phyloP scores from a whole-genome alignment of 2,113 vertebrate genomes.

The Noturus placidus region DNA sequence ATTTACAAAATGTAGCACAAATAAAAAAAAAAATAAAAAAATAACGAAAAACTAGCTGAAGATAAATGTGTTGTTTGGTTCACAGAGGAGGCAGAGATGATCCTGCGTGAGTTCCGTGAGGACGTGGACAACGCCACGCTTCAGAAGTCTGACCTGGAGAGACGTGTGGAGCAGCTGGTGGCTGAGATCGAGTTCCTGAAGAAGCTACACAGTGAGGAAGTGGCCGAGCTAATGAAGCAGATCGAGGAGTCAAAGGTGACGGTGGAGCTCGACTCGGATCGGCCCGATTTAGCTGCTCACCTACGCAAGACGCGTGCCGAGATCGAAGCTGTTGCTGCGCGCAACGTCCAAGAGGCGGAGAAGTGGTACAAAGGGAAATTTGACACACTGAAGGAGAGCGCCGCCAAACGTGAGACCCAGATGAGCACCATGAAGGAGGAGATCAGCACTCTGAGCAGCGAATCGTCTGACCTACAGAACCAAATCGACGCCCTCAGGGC shows the following conservation, averaged over 20 bases:
- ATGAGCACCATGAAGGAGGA: slow-evolving; percentile 75
- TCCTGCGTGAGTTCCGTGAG: slow-evolving; percentile 75
- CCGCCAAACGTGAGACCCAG: slow-evolving; percentile 70
- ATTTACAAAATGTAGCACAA: not conserved
- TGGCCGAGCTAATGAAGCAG: slow-evolving; percentile 72
- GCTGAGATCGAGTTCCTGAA: slow-evolving; percentile 73
- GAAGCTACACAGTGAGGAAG: slow-evolving; percentile 71
- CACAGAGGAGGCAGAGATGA: slow-evolving; percentile 75
- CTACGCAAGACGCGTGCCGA: slow-evolving; percentile 67
- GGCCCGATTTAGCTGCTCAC: slow-evolving; percentile 68
- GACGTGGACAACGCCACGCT: slow-evolving; percentile 75
- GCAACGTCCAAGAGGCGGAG: slow-evolving; percentile 76
- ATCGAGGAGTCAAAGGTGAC: slow-evolving; percentile 71
- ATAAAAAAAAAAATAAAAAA: not conserved
- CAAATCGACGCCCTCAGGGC: slow-evolving; percentile 72
- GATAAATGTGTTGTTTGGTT: not conserved
- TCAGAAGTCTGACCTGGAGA: slow-evolving; percentile 75
- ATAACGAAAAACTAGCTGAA: not conserved
- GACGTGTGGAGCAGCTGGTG: slow-evolving; percentile 67
- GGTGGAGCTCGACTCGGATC: slow-evolving; percentile 64
- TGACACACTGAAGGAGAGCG: slow-evolving; percentile 72
- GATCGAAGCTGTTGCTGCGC: slow-evolving; percentile 72
- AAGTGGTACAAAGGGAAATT: slow-evolving; percentile 81
- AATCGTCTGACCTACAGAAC: slow-evolving; percentile 73
- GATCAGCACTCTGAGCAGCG: slow-evolving; percentile 70